These are phyloP conservation scores for Graptemys geographica DNA, from an alignment of 2,797 vertebrate genomes.

Conservation along the genomic window DNA sequence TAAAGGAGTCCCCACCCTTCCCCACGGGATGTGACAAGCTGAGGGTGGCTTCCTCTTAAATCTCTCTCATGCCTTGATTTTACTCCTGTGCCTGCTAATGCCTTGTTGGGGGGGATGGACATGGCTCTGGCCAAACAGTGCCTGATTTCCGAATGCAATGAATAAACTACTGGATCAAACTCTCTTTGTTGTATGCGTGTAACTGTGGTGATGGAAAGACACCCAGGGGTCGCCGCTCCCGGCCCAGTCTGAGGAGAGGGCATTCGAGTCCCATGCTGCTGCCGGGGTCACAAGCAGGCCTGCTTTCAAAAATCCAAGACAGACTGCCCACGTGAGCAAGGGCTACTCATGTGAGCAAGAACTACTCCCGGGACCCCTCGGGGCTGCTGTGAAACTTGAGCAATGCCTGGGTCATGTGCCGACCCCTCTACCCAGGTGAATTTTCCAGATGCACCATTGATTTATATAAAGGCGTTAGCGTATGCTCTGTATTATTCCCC, in stretches of 20 bases:
- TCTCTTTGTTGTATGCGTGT: rapidly evolving
- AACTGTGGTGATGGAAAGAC: not conserved
- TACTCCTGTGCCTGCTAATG: not conserved
- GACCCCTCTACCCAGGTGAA: not conserved
- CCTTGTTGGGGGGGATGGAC: rapidly evolving
- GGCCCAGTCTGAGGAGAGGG: not conserved
- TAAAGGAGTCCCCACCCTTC: rapidly evolving
- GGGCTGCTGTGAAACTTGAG: not conserved
- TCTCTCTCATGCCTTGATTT: not conserved
- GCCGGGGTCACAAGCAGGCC: not conserved
- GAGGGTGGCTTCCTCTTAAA: not conserved
- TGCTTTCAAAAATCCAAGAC: not conserved
- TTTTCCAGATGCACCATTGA: not conserved
- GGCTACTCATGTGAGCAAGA: not conserved
- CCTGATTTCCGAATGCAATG: not conserved
- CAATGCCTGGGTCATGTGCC: not conserved
- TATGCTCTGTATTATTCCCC: not conserved
- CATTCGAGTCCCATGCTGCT: not conserved
- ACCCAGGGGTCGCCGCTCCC: not conserved
- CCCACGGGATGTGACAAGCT: not conserved
- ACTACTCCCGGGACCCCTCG: not conserved
- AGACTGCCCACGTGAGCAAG: not conserved
- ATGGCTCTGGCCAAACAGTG: not conserved
- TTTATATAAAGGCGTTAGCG: not conserved
- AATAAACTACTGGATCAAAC: not conserved